phyloP scores from a whole-genome alignment of 2,888 invertebrate genomes.

The Hemistola chrysoprasaria region DNA sequence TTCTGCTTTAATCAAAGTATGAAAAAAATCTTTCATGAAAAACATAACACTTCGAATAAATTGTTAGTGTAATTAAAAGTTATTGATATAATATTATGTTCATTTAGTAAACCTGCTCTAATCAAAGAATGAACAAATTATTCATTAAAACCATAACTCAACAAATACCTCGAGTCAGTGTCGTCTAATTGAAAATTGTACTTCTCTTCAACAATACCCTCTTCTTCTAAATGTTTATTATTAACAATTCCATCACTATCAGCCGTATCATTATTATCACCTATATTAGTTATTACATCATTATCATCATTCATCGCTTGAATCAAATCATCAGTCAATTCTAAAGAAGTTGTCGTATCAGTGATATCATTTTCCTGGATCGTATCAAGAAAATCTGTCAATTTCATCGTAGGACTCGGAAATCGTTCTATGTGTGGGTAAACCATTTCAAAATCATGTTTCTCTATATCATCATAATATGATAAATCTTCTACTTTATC shows the following conservation, averaged over 20 bases:
- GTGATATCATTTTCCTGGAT: slow-evolving; percentile 54
- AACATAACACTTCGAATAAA: too few relatives aligned
- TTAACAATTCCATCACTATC: slow-evolving; percentile 48
- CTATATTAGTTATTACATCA: slow-evolving; percentile 1
- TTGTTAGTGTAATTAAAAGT: background rate
- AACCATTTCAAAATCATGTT: slow-evolving; percentile 57
- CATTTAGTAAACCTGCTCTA: too few relatives aligned
- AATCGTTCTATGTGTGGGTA: slow-evolving; percentile 39
- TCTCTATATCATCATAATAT: slow-evolving; percentile 32
- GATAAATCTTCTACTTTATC: slow-evolving; percentile 47
- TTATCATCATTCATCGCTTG: slow-evolving; percentile 38
- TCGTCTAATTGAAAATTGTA: slow-evolving; percentile 23
- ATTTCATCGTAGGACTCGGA: slow-evolving; percentile 26
- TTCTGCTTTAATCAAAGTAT: too few relatives aligned
- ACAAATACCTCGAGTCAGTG: slow-evolving; percentile 43
- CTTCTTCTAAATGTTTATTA: slow-evolving; percentile 37
- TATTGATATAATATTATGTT: too few relatives aligned
- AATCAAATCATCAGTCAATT: slow-evolving; percentile 37
- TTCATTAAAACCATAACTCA: too few relatives aligned
- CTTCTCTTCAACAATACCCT: slow-evolving; percentile 15
- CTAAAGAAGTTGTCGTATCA: slow-evolving; percentile 34
- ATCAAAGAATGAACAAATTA: too few relatives aligned
- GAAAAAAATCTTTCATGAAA: too few relatives aligned
- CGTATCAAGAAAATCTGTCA: slow-evolving; percentile 53
- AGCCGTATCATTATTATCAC: slow-evolving; percentile 23